Evolutionary conservation across 2,888 invertebrate genomes (phyloP), one percentile per base, ranked within the genome.

Genomic region (Dermolepida albohirtum): DNA sequence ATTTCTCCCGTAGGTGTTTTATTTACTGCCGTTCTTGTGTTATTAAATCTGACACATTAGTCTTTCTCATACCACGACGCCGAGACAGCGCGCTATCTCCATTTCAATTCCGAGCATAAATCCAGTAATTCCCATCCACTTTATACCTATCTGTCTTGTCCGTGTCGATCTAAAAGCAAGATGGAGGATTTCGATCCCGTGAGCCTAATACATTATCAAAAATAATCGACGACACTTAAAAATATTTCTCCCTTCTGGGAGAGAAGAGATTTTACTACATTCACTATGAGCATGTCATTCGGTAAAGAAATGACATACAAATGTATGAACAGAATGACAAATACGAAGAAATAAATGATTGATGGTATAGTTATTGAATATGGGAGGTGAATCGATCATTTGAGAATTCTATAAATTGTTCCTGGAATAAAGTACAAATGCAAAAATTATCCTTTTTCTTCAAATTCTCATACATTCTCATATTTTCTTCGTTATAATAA

Each of bases 31-130:
- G 51, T 5, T 14, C 29, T 34, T 54, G 40, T 17, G 16, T 40
- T 54, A 54, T 54, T 54, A 54, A 54, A 54, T 54, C 54, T 40
- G 41, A 54, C 54, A 40, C 54, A 54, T 54, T 54, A 54, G 40
- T 54, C 54, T 54, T 54, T 54, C 54, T 39, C 34, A 34, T 7
- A 8, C 54, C 17, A 40, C 54, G n/a, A 27, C 39, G 12, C 11
- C 5, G 27, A 12, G 17, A 52, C 11, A 39, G 52, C 12, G 14
- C 52, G 17, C 39, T 14, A 54, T 54, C 29, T 54, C 54, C 54
- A 54, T 54, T 54, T 40, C 54, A 54, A 54, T 54, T 54, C 54
- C 17, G 54, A 2, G 16, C 40, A 54, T 54, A 54, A 54, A 54
- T 54, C 54, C 54, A 54, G 40, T 54, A 54, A 54, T 54, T 54